Evolutionary conservation across 30 jellyfish, hydroid and myxozoan species (phyloP), one percentile per base, ranked within the genome.

Genomic region (Sanderia malayensis): DNA sequence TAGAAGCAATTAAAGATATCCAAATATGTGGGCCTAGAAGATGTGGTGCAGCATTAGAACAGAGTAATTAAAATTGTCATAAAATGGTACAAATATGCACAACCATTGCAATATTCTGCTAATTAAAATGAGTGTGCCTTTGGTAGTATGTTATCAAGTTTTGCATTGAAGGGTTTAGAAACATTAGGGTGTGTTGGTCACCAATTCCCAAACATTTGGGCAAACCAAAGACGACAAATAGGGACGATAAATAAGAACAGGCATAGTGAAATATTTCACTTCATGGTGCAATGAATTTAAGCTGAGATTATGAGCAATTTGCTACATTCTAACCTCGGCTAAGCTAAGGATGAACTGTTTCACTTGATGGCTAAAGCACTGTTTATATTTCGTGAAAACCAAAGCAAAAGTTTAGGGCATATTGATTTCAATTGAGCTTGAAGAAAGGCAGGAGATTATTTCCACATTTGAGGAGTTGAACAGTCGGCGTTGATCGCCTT

Each of bases 321-420:
- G 25, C 22, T 17, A 65, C 45, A 55, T 57, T 65, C 76, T 66
- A 15, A 20, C 58, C 26, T 26, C n/a, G n/a, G 58, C 49, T 78
- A 78, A 65, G 89, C 89, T 64, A 49, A 31, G 89, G 70, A 78
- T 78, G 70, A 55, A 55, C 78, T 78, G 79, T 78, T 78, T 78
- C 46, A 78, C 89, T 29, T 64, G 18, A 49, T 15, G 27, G 64
- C 64, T 9, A 57, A 26, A 64, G 67, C 75, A 78, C 52, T 37
- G 13, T 37, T 37, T 37, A 13, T 37, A 37, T 13, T 37, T 6
- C 13, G 64, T 63, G 73, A 29, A 34, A 47, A 29, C 29, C 46
- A 78, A 78, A 45, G 49, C 78, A 31, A 28, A 60, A 27, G 64
- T 78, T 78, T 76, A 13, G 44, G 29, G 55, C 70, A 78, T 65